Evolutionary conservation across 2,888 invertebrate genomes (phyloP), one percentile per base, ranked within the genome.

Genomic region (Andrena minutula): DNA sequence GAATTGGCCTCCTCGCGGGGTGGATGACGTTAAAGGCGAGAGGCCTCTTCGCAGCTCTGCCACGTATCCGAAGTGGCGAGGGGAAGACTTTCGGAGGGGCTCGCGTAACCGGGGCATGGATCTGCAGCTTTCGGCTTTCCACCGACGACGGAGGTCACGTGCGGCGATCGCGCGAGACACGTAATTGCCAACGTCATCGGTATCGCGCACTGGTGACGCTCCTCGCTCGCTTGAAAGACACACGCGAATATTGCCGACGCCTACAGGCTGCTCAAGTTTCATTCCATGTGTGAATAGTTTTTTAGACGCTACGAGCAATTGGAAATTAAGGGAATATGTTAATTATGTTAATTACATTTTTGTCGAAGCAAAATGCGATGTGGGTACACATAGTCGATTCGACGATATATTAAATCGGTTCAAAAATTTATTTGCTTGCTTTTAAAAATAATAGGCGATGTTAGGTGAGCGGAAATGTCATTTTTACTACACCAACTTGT

Each of bases 21-120:
- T 51, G 56, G 41, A 28, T 65, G 12, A 32, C 53, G 56, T 64
- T 35, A 73, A 79, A 73, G 73, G 26, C 32, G 53, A 65, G 51
- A 32, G 41, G 56, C 23, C 56, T 56, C 12, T n/a, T 69, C 23
- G 16, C 23, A 35, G 16, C 28, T 20, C 20, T 32, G 20, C 61
- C 12, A n/a, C 28, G 16, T 12, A 30, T 28, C 28, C 28, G 49
- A 56, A 63, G 23, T 58, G 51, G 20, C 26, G 16, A 23, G 41
- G 6, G 12, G 51, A 56, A 30, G 20, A 26, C 23, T 23, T 20
- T 20, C 23, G 26, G 23, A 2, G 20, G 20, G 56, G 26, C 23
- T 23, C 4, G 10, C 10, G 56, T 56, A 23, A 23, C 53, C n/a
- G 23, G 23, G 53, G 20, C 20, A 23, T 3, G 20, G 53, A n/a